Base-by-base conservation (phyloP, 1,140 invertebrate genomes). In the Drosophila athabasca region DNA sequence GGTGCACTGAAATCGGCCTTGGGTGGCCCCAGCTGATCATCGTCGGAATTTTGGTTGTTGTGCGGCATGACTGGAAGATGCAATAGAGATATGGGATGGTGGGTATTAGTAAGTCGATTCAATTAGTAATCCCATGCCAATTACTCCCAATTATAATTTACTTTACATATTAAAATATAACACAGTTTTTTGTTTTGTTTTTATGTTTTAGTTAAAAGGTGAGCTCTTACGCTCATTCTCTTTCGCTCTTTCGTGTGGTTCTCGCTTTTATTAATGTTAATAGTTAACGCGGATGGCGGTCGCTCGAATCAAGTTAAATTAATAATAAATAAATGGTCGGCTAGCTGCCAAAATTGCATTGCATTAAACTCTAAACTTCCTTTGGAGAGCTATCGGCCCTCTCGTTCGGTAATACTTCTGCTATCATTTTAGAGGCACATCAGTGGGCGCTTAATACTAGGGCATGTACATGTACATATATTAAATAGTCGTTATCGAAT, bases 1-100 rank as follows among this genome's bases (percentile, higher is more conserved):
- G 97, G 96, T 51, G 96, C 96, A 52, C 95, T 95, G 91, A 96
- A 96, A 83, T 97, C 96, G 15, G 94, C 93, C 83, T 95, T 96
- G 1, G 96, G 96, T 8, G 96, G 96, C 49, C 95, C 95, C 75
- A 96, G 93, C 55, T 95, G 94, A 62, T 95, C 93, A 43, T 88
- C 78, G 3, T 69, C 79, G n/a, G 73, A 70, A 13, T 67, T 73
- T 46, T 79, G 84, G 54, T 89, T 90, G 62, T 88, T 90, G 70
- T 90, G 80, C 67, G 88, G 79, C 89, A 90, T 90, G 17, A 49
- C 79, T 88, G 45, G 4, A 77, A 80, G 24, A 9, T 4, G 19
- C 3, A 19, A 29, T 17, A 11, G n/a, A 9, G 19, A 9, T 41
- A 1, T 29, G 1, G 1, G 0, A 39, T 39, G 35, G 11, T 13